Evolutionary conservation across 2,113 vertebrate genomes (phyloP).

Genomic region (Phainopepla nitens): DNA sequence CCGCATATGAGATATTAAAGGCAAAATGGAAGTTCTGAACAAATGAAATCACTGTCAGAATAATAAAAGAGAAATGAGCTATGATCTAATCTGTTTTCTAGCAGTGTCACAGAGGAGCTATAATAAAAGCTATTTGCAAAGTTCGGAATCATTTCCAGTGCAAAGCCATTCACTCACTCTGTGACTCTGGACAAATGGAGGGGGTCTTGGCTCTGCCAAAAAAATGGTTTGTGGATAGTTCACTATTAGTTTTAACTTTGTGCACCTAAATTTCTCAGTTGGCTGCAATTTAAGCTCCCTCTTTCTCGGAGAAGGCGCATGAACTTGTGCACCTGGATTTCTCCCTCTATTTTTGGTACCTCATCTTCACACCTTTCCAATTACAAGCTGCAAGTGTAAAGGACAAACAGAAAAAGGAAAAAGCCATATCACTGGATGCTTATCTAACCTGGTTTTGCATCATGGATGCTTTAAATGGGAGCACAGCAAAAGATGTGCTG

Average conservation of each 20-base stretch:
- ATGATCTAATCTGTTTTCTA: slow-evolving; percentile 71
- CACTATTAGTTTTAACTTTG: slow-evolving; percentile 60
- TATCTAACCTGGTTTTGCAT: not conserved
- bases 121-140: slow-evolving; percentile 72
- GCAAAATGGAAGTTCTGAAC: slow-evolving; percentile 60
- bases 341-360: not conserved
- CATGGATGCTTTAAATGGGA: not conserved
- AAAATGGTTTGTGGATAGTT: slow-evolving; percentile 48
- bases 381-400: not conserved
- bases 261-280: slow-evolving; percentile 60
- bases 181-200: slow-evolving; percentile 73
- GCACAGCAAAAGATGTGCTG: not conserved
- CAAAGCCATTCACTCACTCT: slow-evolving; percentile 71
- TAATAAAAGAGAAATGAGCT: slow-evolving; percentile 70
- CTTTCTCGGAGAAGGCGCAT: slow-evolving; percentile 39
- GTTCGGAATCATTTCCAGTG: slow-evolving; percentile 72
- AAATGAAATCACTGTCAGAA: slow-evolving; percentile 70
- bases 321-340: slow-evolving; percentile 45
- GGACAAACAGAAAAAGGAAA: slow-evolving; percentile 4
- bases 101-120: slow-evolving; percentile 62
- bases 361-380: not conserved
- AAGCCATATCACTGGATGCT: not conserved
- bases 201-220: slow-evolving; percentile 66
- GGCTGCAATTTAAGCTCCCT: slow-evolving; percentile 19
- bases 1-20: slow-evolving; percentile 53